A percentile compares a stretch with the other conserved stretches of the same genome.
phyloP scores from a whole-genome alignment of 2,888 invertebrate species.

The Amphipyra berbera region DNA sequence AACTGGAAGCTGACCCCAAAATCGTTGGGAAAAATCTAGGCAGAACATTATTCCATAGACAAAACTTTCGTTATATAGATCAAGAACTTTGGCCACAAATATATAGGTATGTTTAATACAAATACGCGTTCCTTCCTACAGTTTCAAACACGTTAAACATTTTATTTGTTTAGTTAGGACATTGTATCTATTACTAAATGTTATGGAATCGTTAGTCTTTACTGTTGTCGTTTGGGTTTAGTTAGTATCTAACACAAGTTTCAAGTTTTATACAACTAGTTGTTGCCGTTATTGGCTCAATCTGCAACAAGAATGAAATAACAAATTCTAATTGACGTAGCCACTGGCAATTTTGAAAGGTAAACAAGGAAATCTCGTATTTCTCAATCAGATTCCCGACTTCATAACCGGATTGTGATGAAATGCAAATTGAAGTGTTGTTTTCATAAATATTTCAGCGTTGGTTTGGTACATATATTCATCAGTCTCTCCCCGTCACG shows the following conservation, averaged over 20 bases:
- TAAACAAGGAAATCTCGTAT: constrained; percentile 30
- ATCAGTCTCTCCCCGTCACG: constrained; percentile 3
- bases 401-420: constrained; percentile 11
- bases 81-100: constrained; percentile 6
- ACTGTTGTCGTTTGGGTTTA: background rate
- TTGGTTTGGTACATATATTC: constrained; percentile 14
- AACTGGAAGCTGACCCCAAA: too few species aligned
- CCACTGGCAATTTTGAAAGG: background rate
- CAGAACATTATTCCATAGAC: background rate
- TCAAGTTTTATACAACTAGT: background rate
- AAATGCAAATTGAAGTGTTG: constrained; percentile 32
- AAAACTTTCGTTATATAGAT: constrained; percentile 6
- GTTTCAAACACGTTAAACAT: constrained; percentile 16
- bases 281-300: background rate
- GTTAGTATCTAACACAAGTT: background rate
- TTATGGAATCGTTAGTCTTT: constrained; percentile 3
- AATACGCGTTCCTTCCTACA: constrained; percentile 9
- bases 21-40: too few species aligned
- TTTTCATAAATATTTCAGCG: constrained; percentile 36
- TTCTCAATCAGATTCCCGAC: constrained; percentile 8
- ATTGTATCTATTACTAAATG: constrained; percentile 1
- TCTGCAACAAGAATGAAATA: constrained; percentile 5
- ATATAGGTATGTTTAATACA: background rate
- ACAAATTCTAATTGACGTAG: constrained; percentile 14
- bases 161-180: constrained; percentile 18